These are phyloP conservation scores for Geotria australis DNA, from an alignment of 2,797 vertebrate genomes.

Conservation along the genomic window DNA sequence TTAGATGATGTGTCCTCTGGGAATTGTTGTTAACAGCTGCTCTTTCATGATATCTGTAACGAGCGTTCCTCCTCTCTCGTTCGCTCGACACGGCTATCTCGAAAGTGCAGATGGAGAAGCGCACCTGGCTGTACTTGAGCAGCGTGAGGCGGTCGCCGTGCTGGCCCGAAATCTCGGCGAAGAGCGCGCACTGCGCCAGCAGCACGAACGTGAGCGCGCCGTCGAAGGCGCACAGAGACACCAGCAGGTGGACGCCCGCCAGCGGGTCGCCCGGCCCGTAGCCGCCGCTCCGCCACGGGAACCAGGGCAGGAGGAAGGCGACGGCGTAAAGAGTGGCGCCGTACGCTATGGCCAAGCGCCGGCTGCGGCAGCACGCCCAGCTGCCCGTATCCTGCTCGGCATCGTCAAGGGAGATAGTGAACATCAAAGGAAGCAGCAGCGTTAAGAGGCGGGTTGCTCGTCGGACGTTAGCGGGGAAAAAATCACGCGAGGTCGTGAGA, in stretches of 20 bases:
- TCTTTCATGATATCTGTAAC: no score
- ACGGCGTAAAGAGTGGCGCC: conserved; percentile 33
- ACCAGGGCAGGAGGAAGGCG: conserved; percentile 60
- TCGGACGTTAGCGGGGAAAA: no score
- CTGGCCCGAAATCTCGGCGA: conserved; percentile 29
- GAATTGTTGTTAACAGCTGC: no score
- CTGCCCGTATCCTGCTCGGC: conserved; percentile 15
- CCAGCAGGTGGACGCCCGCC: conserved; percentile 30
- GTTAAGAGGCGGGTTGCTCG: no score
- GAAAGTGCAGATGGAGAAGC: no score
- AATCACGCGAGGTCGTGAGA: no score
- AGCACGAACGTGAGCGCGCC: conserved; percentile 39
- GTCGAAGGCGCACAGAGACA: conserved; percentile 39
- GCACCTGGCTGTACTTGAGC: conserved; percentile 29
- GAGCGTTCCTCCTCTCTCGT: no score
- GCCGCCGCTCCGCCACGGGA: conserved; percentile 27
- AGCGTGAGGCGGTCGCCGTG: conserved; percentile 28
- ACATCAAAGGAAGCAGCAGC: no score
- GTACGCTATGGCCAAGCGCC: conserved; percentile 27
- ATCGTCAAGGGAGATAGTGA: no score
- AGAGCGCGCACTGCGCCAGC: conserved; percentile 38
- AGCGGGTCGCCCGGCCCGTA: conserved; percentile 39
- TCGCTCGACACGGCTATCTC: no score
- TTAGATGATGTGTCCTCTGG: no score
- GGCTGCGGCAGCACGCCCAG: conserved; percentile 18